Evolutionary conservation across 2,888 invertebrate species (phyloP).

Genomic region (Agriopis aurantiaria): DNA sequence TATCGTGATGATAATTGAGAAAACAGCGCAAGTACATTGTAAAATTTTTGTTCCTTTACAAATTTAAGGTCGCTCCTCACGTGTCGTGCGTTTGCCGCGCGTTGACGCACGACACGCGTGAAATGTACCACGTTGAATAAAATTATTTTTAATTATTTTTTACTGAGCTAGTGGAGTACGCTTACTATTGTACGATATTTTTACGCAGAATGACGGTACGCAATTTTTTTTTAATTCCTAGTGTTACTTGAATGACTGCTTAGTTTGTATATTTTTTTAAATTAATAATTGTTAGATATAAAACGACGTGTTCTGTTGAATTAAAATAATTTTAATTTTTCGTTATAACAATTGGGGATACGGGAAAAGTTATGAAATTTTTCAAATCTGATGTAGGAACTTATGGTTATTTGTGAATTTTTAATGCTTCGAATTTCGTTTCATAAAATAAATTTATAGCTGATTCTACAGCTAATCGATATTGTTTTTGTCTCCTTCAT

Average conservation of each 20-base stretch:
- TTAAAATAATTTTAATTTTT: slow-evolving; percentile 61
- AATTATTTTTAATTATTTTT: slow-evolving; percentile 69
- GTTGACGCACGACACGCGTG: slow-evolving; percentile 6
- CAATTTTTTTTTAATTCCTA: slow-evolving; percentile 71
- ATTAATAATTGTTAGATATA: slow-evolving; percentile 68
- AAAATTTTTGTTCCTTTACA: slow-evolving; percentile 70
- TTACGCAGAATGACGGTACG: slow-evolving; percentile 69
- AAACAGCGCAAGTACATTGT: slow-evolving; percentile 56
- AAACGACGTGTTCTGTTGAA: slow-evolving; percentile 71
- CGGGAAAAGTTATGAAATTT: slow-evolving; percentile 32
- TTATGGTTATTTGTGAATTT: slow-evolving; percentile 26
- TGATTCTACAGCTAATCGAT: not conserved
- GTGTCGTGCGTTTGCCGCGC: slow-evolving; percentile 3
- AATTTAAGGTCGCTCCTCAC: slow-evolving; percentile 1
- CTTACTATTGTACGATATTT: slow-evolving; percentile 81
- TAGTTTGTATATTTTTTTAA: slow-evolving; percentile 82
- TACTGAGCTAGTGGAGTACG: slow-evolving; percentile 79
- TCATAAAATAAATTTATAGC: not conserved
- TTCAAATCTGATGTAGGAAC: slow-evolving; percentile 36
- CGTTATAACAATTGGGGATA: slow-evolving; percentile 46
- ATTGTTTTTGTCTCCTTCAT: not conserved
- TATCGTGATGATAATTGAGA: slow-evolving; percentile 43
- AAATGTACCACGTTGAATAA: slow-evolving; percentile 42
- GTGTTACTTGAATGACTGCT: slow-evolving; percentile 84
- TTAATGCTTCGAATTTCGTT: slow-evolving; percentile 3